Percentiles rank a stretch among this genome's conserved stretches.
These are phyloP conservation scores for Hydractinia echinata DNA, from an alignment of 30 jellyfish, hydroid and myxozoan genomes.

Conservation along the genomic window DNA sequence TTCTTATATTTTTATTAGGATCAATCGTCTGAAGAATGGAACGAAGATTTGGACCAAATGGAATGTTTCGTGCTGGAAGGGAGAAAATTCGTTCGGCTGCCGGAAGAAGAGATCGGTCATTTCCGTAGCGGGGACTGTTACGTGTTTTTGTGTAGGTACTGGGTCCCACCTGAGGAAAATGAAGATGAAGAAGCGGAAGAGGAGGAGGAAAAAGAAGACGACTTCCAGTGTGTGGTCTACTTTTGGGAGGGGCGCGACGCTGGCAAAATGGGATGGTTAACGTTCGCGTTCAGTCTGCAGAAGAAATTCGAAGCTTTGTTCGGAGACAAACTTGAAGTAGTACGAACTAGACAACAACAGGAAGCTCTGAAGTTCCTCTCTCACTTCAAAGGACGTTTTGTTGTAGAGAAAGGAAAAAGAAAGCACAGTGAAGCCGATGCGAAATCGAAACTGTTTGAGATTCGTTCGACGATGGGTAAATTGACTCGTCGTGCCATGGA, in stretches of 20 bases:
- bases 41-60: constrained; percentile 96
- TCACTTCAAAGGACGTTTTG: constrained; percentile 84
- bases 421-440: constrained; percentile 53
- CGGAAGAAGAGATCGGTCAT: constrained; percentile 98
- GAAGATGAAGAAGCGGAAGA: constrained; percentile 85
- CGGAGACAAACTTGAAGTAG: constrained; percentile 96
- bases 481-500: constrained; percentile 94
- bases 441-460: constrained; percentile 72
- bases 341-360: constrained; percentile 92
- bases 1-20: constrained; percentile 43
- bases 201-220: constrained; percentile 88
- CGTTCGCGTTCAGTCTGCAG: constrained; percentile 91
- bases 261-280: constrained; percentile 99
- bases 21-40: constrained; percentile 92
- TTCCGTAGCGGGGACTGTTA: constrained; percentile 94
- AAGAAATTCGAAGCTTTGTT: constrained; percentile 93
- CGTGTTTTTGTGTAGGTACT: constrained; percentile 92
- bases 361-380: constrained; percentile 93
- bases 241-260: constrained; percentile 99
- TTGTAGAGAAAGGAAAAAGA: constrained; percentile 65
- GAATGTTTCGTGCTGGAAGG: constrained; percentile 99
- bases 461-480: constrained; percentile 95
- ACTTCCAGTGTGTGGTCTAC: constrained; percentile 90
- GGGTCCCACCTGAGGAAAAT: constrained; percentile 94
- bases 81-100: constrained; percentile 93